Base-by-base conservation (phyloP, 2,113 vertebrate genomes). In the Sphaerodactylus townsendi region DNA sequence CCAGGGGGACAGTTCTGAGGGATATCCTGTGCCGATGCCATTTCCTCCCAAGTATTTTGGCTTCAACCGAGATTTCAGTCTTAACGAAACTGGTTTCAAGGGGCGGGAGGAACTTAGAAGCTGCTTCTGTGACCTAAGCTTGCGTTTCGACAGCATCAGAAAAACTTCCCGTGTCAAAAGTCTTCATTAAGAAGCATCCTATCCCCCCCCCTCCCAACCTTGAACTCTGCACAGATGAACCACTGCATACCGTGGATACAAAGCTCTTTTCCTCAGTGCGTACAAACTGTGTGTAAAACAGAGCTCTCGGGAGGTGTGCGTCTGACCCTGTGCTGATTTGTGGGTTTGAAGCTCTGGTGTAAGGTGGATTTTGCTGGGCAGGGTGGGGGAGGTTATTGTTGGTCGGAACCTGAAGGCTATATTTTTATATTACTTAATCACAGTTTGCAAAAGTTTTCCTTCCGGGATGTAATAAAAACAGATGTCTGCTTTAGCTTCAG, bases 71-170 rank as follows among this genome's bases (percentile, higher is more conserved):
- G 90, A 90, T 91, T 62, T 94, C 90, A 3, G 80, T 80, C 83
- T 90, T 88, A 70, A n/a, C 90, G 92, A 95, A 93, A 89, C 85
- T 94, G 93, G 89, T 95, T 94, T 95, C 84, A 92, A 89, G 83
- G 87, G 85, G 83, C 87, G 82, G 90, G 81, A 10, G 71, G 4
- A 19, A 10, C 90, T 91, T 86, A 91, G 86, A 83, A 90, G 83
- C 82, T 28, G 89, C 81, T 92, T 88, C 81, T 92, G 90, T 75
- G 41, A 64, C 30, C 50, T 62, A 64, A 79, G 3, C 39, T 14
- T 89, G 89, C 93, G 92, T 91, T 93, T 95, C 90, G 88, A 86
- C 79, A 83, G 28, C 41, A 85, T 78, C 85, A 13, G 59, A 72
- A 84, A 82, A 73, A 89, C 70, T 92, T 83, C 89, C 75, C 82